Evolutionary conservation across 2,888 invertebrate species (phyloP), one percentile per base, ranked within the genome.

Genomic region (Eucera pruinosa): DNA sequence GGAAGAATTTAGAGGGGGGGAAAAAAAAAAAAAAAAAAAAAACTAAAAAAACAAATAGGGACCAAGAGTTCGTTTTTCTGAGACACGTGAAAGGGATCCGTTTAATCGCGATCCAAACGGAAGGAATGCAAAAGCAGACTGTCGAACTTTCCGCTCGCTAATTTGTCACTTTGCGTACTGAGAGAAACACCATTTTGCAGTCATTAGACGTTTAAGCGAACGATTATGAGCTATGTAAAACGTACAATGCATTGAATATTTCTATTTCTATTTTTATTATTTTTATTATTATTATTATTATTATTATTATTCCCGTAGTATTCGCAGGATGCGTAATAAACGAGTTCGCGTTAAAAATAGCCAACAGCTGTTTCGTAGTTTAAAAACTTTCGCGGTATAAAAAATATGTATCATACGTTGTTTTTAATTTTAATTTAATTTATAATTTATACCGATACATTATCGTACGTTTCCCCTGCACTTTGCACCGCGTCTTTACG

Each of bases 61-160:
- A 89, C 89, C 89, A 89, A 89, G 87, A 86, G 87, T 89, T 89
- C 80, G 84, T 86, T 89, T 88, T 82, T 84, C 83, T 84, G 57
- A 50, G 65, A 71, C 39, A 77, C 25, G 57, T 55, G 68, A 52
- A 64, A 2, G 36, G 30, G 61, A 43, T 9, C 25, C 20, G 25
- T n/a, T 36, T 27, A 33, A 55, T 57, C 57, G 61, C 47, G 52
- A 78, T 70, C 47, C 20, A 41, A 15, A 58, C 11, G n/a, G 43
- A 47, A 20, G 13, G 36, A 41, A 27, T 43, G 43, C 48, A 7
- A 43, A 57, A 57, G 61, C 54, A 62, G 30, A 62, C 58, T 67
- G 52, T 64, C 45, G 69, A 73, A 82, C 60, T 64, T 71, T 65
- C 61, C 48, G 60, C 60, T 74, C 64, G 64, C 47, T 47, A 25